Base-by-base conservation (phyloP, 1,140 invertebrate genomes). In the Macrocentrus cingulum region DNA sequence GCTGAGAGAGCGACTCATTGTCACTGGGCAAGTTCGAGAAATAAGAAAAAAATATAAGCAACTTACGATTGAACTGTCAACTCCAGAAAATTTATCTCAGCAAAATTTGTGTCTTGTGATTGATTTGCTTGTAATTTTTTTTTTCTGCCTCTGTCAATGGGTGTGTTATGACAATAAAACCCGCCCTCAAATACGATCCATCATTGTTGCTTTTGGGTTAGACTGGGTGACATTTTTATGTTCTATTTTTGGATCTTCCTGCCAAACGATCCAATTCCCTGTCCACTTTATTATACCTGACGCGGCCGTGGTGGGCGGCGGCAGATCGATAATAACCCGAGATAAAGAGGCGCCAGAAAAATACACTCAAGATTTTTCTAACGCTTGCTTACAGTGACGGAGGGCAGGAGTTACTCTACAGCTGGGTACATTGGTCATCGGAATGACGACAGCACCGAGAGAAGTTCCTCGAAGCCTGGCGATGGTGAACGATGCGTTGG, bases 351-450 rank as follows among this genome's bases (percentile, higher is more conserved):
- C 8, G 13, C 4, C 4, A 29, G 36, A 39, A 13, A 39, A 11
- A 51, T 7, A 37, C 20, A 29, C 37, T 51, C 32, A 51, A 34
- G 7, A 34, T 51, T 51, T 51, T 51, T 51, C 49, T 19, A 19
- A 51, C 37, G 36, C 2, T 7, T 25, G 7, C 25, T 51, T 51
- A 51, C 49, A 51, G 49, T 37, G 32, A 51, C 25, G 29, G 49
- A 49, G 23, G 46, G 34, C 46, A 23, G 20, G 46, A 34, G 29
- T 13, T 32, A 49, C 34, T 16, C 23, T 1, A 23, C 25, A 15
- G 46, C 15, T 32, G 25, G 25, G 23, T 13, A 51, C 25, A 6
- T 37, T 41, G 37, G 22, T 42, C 36, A 53, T 41, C 39, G 37
- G 37, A 53, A 53, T 25, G 39, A 41, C 22, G 20, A 42, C 19